phyloP scores from a whole-genome alignment of 2,888 invertebrate genomes.

The Plebejus argus region DNA sequence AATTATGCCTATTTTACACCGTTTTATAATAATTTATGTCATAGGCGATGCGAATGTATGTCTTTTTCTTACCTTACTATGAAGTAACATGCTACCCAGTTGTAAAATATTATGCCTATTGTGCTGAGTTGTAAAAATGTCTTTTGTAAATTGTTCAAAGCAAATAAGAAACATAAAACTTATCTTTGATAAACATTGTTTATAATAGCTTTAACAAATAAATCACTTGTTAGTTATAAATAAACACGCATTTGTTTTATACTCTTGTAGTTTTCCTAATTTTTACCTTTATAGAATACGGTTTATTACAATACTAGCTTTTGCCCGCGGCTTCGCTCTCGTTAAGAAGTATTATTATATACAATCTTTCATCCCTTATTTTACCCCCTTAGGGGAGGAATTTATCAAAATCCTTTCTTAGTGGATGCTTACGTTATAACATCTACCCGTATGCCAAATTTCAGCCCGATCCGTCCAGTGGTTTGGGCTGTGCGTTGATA shows the following conservation, averaged over 20 bases:
- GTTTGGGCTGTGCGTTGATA: no score
- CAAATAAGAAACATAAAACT: neutral
- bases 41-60: neutral
- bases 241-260: neutral
- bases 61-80: neutral
- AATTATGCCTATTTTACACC: neutral
- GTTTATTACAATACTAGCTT: no score
- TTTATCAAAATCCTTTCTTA: no score
- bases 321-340: no score
- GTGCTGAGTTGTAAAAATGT: no score
- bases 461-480: no score
- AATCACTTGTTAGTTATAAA: conserved; percentile 8
- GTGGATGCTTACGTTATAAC: no score
- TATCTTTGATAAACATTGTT: conserved; percentile 9
- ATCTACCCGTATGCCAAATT: no score
- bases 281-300: neutral
- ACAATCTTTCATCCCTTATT: no score
- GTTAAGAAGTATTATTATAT: no score
- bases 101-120: neutral
- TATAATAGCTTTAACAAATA: conserved; percentile 13
- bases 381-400: no score
- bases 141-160: neutral
- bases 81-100: neutral
- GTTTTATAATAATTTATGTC: neutral
- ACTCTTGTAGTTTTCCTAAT: neutral